Base-by-base conservation (phyloP, 2,113 vertebrate genomes). In the Aegithalos caudatus region DNA sequence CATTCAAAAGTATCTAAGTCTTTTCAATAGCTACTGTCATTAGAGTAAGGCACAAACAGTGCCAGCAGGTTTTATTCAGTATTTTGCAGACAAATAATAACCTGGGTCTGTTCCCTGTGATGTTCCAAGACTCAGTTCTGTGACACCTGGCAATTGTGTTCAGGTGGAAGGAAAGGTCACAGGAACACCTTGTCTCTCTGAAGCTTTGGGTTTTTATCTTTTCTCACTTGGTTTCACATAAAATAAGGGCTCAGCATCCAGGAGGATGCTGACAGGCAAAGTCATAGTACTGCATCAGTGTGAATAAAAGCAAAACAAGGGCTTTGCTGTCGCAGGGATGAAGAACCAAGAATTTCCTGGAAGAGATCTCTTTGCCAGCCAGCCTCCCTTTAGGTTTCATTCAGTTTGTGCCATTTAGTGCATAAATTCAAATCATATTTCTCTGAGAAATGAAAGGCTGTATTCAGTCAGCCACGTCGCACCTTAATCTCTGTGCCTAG, bases 281-380 rank as follows among this genome's bases (percentile, higher is more conserved):
- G 86, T 81, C 37, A 0, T 58, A 65, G 65, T 54, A 51, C 77
- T 66, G 62, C 64, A 58, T 57, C 66, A 58, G 17, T 80, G 71
- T 80, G 66, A 70, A 92, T 91, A 61, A 94, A 82, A 93, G 81
- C 23, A 87, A 80, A 94, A 91, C 14, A 19, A 87, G 42, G 58
- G 18, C 54, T 88, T 66, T 90, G 66, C 71, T 86, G 54, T 90
- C 3, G 1, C 38, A 18, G 35, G 13, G 27, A 74, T 88, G 74
- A 95, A 92, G 78, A 95, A 53, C n/a, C 48, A 71, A 91, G 53
- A 60, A 76, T 94, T 91, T 87, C 62, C 86, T 65, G 58, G 54
- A 86, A 87, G 81, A 81, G 17, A 44, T 72, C 44, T 67, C 81
- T 86, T 67, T 74, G 66, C 65, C n/a, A n/a, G 40, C 12, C 81